Percentiles rank a stretch among this genome's conserved stretches.
These are phyloP conservation scores for Drosophila pectinifera DNA, from an alignment of 1,140 invertebrate genomes.

Conservation along the genomic window DNA sequence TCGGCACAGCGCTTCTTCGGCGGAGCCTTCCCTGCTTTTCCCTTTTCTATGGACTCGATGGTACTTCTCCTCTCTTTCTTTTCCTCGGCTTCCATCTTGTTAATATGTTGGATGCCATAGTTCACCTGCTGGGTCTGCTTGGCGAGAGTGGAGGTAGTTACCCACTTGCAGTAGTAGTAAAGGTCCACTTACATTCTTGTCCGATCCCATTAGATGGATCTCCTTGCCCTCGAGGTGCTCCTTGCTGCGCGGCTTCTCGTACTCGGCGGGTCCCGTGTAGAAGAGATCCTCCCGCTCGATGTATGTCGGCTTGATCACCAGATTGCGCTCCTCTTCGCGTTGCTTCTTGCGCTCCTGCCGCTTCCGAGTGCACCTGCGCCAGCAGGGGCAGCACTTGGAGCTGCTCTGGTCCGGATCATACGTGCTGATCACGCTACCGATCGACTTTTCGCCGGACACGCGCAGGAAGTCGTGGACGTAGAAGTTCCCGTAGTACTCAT, in stretches of 20 bases:
- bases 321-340: conserved; percentile 25
- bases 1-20: conserved; percentile 9
- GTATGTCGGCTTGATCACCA: conserved; percentile 58
- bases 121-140: conserved; percentile 46
- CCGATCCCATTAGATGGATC: conserved; percentile 42
- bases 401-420: conserved; percentile 9
- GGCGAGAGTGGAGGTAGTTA: too few relatives aligned
- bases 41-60: too few relatives aligned
- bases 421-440: conserved; percentile 2
- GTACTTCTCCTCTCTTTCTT: too few relatives aligned
- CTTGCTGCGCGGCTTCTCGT: conserved; percentile 32
- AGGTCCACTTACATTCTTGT: conserved; percentile 46
- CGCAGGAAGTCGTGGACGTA: conserved; percentile 64
- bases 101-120: conserved; percentile 54
- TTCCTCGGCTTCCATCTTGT: conserved; percentile 12
- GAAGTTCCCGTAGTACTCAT: conserved; percentile 73
- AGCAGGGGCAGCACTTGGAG: conserved; percentile 11
- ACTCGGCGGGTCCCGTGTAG: conserved; percentile 66
- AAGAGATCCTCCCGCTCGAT: conserved; percentile 73
- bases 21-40: not conserved
- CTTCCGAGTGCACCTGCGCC: not conserved
- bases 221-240: conserved; percentile 65
- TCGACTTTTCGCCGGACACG: not conserved
- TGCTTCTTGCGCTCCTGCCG: fast-evolving
- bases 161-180: too few relatives aligned